phyloP scores from a whole-genome alignment of 2,797 vertebrate genomes.

The Varecia variegata region DNA sequence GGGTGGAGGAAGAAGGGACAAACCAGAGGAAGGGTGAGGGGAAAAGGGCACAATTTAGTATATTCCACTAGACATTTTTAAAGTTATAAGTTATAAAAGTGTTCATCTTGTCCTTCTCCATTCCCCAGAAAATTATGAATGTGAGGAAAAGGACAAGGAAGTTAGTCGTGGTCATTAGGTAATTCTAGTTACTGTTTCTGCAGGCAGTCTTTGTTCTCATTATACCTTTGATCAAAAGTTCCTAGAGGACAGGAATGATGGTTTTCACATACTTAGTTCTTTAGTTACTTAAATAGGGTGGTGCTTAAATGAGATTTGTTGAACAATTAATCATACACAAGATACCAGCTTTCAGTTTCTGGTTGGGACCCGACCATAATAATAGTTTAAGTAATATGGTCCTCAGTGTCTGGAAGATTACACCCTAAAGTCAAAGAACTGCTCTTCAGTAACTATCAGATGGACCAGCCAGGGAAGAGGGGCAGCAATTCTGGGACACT shows the following conservation, averaged over 20 bases:
- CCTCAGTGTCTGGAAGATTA: background rate
- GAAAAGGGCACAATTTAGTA: background rate
- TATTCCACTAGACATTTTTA: background rate
- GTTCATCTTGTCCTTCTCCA: background rate
- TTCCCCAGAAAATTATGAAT: background rate
- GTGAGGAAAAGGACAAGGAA: background rate
- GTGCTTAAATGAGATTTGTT: background rate
- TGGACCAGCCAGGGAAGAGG: background rate
- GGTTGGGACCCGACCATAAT: background rate
- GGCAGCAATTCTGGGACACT: background rate
- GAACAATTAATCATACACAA: background rate
- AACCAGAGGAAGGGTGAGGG: background rate
- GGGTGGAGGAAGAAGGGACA: background rate
- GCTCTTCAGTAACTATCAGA: background rate
- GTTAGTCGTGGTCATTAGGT: background rate
- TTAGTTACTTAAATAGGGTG: background rate
- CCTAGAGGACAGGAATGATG: background rate
- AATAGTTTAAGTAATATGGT: background rate
- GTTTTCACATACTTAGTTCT: background rate
- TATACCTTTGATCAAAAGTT: background rate
- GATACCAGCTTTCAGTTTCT: background rate
- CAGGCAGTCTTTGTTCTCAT: background rate
- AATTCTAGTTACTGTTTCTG: background rate
- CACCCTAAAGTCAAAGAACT: background rate
- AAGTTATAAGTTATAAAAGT: background rate